Conservation (phyloP, 35 echinoderm and acorn worm species). For the Holothuria glaberrima region DNA sequence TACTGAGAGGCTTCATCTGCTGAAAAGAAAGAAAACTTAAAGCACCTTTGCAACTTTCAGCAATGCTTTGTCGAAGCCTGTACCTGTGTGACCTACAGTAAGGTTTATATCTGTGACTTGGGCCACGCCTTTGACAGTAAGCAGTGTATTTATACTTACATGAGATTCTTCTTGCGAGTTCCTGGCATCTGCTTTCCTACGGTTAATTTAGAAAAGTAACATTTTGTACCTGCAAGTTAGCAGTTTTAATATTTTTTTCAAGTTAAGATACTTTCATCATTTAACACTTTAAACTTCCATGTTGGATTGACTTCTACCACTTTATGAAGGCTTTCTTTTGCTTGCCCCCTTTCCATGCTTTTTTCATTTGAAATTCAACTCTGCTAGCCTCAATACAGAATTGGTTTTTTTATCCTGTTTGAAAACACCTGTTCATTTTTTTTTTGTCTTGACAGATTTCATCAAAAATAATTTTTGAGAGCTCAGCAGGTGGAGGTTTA, state of each 20-base stretch:
- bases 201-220: background rate
- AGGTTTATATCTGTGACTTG: background rate
- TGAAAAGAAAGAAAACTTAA: background rate
- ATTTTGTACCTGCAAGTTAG: background rate
- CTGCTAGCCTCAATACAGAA: background rate
- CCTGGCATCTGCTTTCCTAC: background rate
- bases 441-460: background rate
- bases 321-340: background rate
- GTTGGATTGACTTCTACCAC: background rate
- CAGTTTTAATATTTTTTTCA: background rate
- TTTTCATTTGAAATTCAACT: background rate
- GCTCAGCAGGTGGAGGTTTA: background rate
- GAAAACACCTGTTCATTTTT: background rate
- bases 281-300: background rate
- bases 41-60: background rate
- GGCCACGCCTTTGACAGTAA: background rate
- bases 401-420: background rate
- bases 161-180: constrained; percentile 12
- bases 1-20: background rate
- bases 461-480: background rate
- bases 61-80: background rate
- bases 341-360: background rate
- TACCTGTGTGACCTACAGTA: constrained; percentile 2
- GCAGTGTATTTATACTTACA: background rate
- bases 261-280: background rate